Evolutionary conservation across 37 sponge, comb jelly and placozoan genomes (phyloP).

Genomic region (Halisarca cf. caerulea): DNA sequence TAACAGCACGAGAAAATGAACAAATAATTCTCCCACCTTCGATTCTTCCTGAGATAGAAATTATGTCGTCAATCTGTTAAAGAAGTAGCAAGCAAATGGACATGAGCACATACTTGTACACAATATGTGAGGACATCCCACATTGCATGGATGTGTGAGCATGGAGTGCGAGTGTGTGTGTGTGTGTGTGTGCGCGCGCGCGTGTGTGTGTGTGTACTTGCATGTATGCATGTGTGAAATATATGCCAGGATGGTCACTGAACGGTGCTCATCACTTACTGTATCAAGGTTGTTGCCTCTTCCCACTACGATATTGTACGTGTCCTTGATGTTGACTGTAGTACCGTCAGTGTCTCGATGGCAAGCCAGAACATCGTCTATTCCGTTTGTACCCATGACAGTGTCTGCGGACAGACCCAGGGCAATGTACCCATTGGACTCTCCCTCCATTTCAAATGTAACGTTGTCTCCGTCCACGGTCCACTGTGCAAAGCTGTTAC

Average conservation of each 20-base stretch:
- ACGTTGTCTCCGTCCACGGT: not conserved
- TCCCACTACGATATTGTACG: not conserved
- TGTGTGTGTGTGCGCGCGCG: conserved; percentile 38
- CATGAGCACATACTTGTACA: too few relatives aligned
- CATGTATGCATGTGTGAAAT: conserved; percentile 32
- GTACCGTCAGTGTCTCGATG: not conserved
- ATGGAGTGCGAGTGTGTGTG: not conserved
- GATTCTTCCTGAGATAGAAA: not conserved
- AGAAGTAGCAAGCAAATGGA: too few relatives aligned
- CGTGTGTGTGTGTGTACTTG: conserved; percentile 38
- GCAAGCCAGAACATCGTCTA: conserved; percentile 20
- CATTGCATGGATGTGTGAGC: conserved; percentile 31
- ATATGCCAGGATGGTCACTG: not conserved
- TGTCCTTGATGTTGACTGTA: not conserved
- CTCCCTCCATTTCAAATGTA: conserved; percentile 5
- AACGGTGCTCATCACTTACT: not conserved
- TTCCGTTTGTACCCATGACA: conserved; percentile 23
- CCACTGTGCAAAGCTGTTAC: conserved; percentile 13
- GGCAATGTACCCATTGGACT: not conserved
- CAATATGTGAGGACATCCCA: too few relatives aligned
- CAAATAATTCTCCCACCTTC: not conserved
- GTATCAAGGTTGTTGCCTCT: not conserved
- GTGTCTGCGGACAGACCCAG: conserved; percentile 10
- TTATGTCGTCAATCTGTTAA: too few relatives aligned
- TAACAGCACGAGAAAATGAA: not conserved